Base-by-base conservation (phyloP, 2,888 invertebrate genomes). In the Noctua comes region DNA sequence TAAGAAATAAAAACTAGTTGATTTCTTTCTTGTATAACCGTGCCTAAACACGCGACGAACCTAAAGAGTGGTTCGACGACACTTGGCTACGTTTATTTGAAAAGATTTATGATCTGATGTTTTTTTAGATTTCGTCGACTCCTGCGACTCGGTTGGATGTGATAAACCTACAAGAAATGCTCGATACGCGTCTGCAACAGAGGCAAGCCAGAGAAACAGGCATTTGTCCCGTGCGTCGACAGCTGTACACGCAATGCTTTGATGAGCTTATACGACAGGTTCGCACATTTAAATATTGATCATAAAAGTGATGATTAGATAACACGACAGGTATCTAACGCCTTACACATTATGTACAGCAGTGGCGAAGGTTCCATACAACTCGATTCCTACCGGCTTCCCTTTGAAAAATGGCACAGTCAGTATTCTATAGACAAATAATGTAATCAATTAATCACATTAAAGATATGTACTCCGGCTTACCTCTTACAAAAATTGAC, bases 141-240 rank as follows among this genome's bases (percentile, higher is more conserved):
- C 99, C 99, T 7, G 99, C 99, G 1, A 99, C 99, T 0, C 97
- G 99, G 72, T 97, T 99, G 89, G 99, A 99, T 96, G 99, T 99
- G 24, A 98, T 99, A 86, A 99, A 99, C 95, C 97, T 99, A 27
- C 99, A 99, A 96, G 99, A 99, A 95, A 99, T 99, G 96, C 96
- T 99, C 70, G 99, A 99, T 94, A 98, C 98, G 91, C 97, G 98
- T 84, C 96, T 99, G 74, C 98, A 99, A 91, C 98, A 99, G 92
- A 97, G 98, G n/a, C 98, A 99, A 95, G 99, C 99, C 2, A 97
- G 99, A 86, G 99, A 99, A 96, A 99, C 99, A 0, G 99, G 99
- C 57, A 99, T 99, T 90, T 99, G 99, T 94, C 99, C 99, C 0
- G 98, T 99, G 73, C 97, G 99, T 70, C 97, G 99, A 73, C 99